These are phyloP conservation scores for Caenorhabditis zanzibari DNA, from an alignment of 2,888 invertebrate species.

Conservation along the genomic window DNA sequence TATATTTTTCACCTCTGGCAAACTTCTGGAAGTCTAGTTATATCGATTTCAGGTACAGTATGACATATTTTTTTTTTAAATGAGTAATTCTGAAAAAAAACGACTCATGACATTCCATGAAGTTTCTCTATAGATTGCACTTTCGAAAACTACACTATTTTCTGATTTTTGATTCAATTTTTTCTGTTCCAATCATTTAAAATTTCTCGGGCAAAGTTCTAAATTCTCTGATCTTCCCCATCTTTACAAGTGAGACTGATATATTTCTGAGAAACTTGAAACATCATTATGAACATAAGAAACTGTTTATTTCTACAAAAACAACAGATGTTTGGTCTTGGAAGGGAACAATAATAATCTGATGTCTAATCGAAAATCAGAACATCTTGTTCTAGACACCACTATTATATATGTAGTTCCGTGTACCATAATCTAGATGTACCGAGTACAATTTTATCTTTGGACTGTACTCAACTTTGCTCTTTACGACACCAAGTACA, in stretches of 20 bases:
- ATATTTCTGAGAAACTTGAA: neutral
- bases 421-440: constrained; percentile 30
- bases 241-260: neutral
- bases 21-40: too few relatives aligned
- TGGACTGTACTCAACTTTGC: constrained; percentile 17
- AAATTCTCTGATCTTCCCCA: constrained; percentile 5
- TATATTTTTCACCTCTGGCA: too few relatives aligned
- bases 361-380: constrained; percentile 19
- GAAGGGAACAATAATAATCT: neutral
- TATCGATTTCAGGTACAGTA: too few relatives aligned
- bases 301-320: neutral
- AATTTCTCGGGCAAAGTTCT: constrained; percentile 4
- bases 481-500: neutral
- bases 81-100: too few relatives aligned
- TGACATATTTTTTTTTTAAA: too few relatives aligned
- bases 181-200: neutral
- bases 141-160: too few relatives aligned
- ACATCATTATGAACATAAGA: constrained; percentile 6
- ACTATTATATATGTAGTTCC: neutral
- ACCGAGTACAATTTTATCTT: constrained; percentile 19
- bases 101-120: too few relatives aligned
- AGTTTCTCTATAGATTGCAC: too few relatives aligned
- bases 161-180: too few relatives aligned
- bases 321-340: constrained; percentile 29
- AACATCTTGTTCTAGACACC: neutral